Base-by-base conservation (phyloP, 92 coral and sea anemone species). In the Zoanthus sociatus region DNA sequence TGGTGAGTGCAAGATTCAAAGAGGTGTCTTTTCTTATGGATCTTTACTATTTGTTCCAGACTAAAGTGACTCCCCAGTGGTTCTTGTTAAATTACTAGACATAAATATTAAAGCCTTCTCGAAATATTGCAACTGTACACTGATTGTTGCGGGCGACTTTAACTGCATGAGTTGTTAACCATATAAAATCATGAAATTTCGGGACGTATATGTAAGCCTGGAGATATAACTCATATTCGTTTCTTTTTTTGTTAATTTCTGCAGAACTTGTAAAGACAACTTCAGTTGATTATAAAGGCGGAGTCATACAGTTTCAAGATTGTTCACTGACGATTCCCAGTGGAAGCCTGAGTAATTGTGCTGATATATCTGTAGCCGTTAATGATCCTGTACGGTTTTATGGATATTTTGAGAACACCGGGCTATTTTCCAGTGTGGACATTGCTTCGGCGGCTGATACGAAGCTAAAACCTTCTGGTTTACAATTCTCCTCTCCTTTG, bases 251-350 rank as follows among this genome's bases (percentile, higher is more conserved):
- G 15, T 17, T 47, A n/a, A n/a, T 76, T 48, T 76, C 0, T 47
- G 16, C 32, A 76, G n/a, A 4, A 50, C 31, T 9, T 18, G 63
- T 48, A 53, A 76, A 48, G 63, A 50, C 30, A 8, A 76, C 7
- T 7, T 4, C 37, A 47, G 21, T 77, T 12, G 46, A 20, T 13
- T 21, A 44, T 20, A 77, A 77, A 51, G 82, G 82, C 51, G 45
- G 44, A 8, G 55, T 26, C 21, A 77, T 77, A 16, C 44, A 77
- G 67, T 30, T 77, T 12, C 10, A 20, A 0, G 82, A 54, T 21
- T 77, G 82, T 77, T 77, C 64, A 9, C 15, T 77, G 67, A 77
- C 82, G 45, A 77, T 77, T 77, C 67, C 18, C 15, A 15, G 11
- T 54, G 82, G 67, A 7, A 53, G 82, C 56, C 18, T 77, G 48